Evolutionary conservation across 2,888 invertebrate species (phyloP).

Genomic region (Drosophila kokeensis): DNA sequence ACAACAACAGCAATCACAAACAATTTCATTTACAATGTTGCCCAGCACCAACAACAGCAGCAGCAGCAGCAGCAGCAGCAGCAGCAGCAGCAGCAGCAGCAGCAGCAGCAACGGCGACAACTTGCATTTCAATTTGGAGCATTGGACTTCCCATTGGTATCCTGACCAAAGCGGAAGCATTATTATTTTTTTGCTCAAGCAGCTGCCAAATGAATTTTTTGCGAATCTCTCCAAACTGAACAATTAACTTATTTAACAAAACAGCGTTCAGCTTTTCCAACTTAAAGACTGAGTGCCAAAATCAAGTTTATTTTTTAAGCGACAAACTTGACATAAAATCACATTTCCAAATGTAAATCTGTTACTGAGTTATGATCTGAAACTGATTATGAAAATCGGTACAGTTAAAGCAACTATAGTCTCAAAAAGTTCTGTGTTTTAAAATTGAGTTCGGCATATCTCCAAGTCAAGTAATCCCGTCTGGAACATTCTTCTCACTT

Average conservation of each 20-base stretch:
- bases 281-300: background rate
- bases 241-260: conserved; percentile 14
- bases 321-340: background rate
- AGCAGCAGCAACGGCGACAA: conserved; percentile 54
- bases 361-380: background rate
- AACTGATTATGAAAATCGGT: background rate
- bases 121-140: conserved; percentile 77
- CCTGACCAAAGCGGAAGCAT: conserved; percentile 6
- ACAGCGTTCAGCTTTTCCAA: background rate
- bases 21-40: conserved; percentile 7
- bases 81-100: conserved; percentile 25
- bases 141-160: conserved; percentile 48
- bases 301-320: background rate
- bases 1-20: background rate
- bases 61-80: conserved; percentile 8
- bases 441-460: background rate
- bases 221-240: conserved; percentile 18
- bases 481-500: background rate
- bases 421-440: background rate
- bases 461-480: background rate
- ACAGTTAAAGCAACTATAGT: background rate
- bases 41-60: conserved; percentile 23
- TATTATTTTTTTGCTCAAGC: conserved; percentile 2
- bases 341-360: background rate
- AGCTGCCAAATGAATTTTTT: conserved; percentile 37